Conservation (phyloP, 1,140 invertebrate genomes). For the Penaeus vannamei region DNA sequence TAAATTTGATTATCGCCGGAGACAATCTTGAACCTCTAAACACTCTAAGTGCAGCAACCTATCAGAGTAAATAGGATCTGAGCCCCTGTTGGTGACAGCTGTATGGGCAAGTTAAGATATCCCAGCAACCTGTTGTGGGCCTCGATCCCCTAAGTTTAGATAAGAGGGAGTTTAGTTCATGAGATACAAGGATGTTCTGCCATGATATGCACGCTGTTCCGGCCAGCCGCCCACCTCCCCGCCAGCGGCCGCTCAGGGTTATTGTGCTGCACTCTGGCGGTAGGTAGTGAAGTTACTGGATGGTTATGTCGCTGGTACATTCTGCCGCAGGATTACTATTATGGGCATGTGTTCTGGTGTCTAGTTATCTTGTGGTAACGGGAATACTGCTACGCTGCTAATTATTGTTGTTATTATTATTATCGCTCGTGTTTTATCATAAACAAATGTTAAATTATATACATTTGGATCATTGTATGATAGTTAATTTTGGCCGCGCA, state of each 20-base stretch:
- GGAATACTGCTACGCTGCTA: slow-evolving; percentile 24
- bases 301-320: slow-evolving; percentile 53
- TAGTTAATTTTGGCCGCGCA: too few species aligned
- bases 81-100: slow-evolving; percentile 52
- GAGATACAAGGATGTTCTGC: slow-evolving; percentile 57
- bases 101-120: slow-evolving; percentile 62
- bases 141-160: slow-evolving; percentile 63
- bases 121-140: slow-evolving; percentile 60
- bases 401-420: too few species aligned
- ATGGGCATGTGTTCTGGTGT: slow-evolving; percentile 40
- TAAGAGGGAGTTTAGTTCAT: slow-evolving; percentile 63
- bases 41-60: background rate
- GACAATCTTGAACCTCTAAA: too few species aligned
- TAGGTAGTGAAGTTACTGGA: slow-evolving; percentile 51
- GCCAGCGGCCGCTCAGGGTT: background rate
- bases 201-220: slow-evolving; percentile 58
- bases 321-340: slow-evolving; percentile 58
- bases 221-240: slow-evolving; percentile 39
- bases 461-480: too few species aligned
- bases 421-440: slow-evolving; percentile 11
- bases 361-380: slow-evolving; percentile 48
- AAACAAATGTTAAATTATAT: background rate
- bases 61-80: slow-evolving; percentile 52
- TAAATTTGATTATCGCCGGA: too few species aligned
- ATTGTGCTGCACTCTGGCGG: slow-evolving; percentile 27